A percentile compares a stretch with the other conserved stretches of the same genome.
Conservation (phyloP, 2,797 vertebrate genomes). For the Antrozous pallidus region DNA sequence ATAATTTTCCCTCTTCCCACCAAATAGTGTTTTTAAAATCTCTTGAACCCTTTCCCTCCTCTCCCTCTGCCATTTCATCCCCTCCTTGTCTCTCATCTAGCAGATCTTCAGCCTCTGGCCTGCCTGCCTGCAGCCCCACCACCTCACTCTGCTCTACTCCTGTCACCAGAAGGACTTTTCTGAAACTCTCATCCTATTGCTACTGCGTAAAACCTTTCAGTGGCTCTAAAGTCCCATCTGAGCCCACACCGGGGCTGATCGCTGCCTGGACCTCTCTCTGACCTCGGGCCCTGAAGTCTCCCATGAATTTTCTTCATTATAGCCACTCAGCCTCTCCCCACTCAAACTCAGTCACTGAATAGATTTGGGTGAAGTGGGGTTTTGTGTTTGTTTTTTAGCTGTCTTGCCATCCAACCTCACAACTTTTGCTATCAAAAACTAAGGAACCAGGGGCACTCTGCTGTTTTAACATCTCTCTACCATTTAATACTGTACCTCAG, state of each 20-base stretch:
- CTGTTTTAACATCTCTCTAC: neutral
- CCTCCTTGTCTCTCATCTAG: neutral
- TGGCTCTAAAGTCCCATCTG: neutral
- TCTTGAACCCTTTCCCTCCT: neutral
- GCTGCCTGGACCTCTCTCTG: neutral
- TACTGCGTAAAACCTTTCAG: neutral
- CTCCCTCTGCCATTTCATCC: neutral
- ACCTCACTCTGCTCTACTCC: neutral
- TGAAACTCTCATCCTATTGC: neutral
- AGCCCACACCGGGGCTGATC: neutral
- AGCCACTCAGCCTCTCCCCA: neutral
- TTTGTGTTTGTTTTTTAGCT: neutral
- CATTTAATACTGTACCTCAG: neutral
- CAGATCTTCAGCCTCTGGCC: neutral
- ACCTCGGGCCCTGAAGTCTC: neutral
- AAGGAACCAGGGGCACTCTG: neutral
- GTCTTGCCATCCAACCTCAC: neutral
- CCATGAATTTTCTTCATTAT: neutral
- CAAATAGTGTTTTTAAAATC: neutral
- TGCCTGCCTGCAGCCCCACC: neutral
- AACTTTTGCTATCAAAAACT: neutral
- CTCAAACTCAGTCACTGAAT: neutral
- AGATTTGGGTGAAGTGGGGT: neutral
- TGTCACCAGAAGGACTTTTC: neutral
- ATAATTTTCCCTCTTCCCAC: neutral